These are phyloP conservation scores for Trachymyrmex cornetzi DNA, from an alignment of 1,140 invertebrate species.

Conservation along the genomic window DNA sequence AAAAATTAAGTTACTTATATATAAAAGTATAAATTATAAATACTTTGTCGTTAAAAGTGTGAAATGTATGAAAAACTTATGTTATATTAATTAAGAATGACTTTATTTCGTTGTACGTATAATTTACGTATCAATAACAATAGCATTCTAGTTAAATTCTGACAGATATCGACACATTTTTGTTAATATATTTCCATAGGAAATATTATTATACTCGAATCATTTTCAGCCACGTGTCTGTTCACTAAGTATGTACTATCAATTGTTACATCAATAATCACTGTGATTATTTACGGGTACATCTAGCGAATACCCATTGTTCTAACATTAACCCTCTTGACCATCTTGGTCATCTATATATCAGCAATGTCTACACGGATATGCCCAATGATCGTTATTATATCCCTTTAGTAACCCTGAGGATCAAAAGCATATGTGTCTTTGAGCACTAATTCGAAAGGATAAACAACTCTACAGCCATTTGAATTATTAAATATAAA, in stretches of 20 bases:
- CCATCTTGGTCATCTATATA: constrained; percentile 38
- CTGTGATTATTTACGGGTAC: constrained; percentile 23
- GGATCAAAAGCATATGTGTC: background rate
- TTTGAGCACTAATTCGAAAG: background rate
- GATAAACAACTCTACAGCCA: background rate
- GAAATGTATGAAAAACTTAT: too few relatives aligned
- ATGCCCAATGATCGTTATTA: constrained; percentile 23
- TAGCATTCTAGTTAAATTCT: background rate
- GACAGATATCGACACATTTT: background rate
- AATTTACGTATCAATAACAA: too few relatives aligned
- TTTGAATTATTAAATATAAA: constrained; percentile 11
- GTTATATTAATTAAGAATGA: too few relatives aligned
- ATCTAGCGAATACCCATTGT: constrained; percentile 44
- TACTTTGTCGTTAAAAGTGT: too few relatives aligned
- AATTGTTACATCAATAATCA: constrained; percentile 41
- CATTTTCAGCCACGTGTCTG: background rate
- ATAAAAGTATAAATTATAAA: too few relatives aligned
- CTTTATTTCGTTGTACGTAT: too few relatives aligned
- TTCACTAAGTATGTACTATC: constrained; percentile 22
- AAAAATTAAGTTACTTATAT: too few relatives aligned
- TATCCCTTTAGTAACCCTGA: background rate
- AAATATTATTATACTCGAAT: constrained; percentile 23
- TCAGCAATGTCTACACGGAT: constrained; percentile 20
- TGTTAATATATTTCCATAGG: constrained; percentile 1
- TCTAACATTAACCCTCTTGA: constrained; percentile 42